Evolutionary conservation across 2,113 vertebrate species (phyloP), one percentile per base, ranked within the genome.

Genomic region (Hylia prasina): DNA sequence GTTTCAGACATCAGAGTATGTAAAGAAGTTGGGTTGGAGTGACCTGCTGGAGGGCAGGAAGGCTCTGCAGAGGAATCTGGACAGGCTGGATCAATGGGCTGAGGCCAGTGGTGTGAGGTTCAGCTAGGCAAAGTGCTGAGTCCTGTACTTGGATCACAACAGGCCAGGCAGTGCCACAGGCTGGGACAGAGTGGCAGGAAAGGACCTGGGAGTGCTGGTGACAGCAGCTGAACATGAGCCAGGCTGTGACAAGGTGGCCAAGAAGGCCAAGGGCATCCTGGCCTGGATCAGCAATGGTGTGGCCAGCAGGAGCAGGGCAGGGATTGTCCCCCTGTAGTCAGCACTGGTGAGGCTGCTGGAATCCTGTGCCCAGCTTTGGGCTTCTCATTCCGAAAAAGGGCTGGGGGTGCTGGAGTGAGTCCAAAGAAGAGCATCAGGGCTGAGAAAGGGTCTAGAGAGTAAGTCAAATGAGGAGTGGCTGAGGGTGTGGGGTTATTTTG

Each of bases 331-430:
- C 11, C 15, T 65, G 12, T 23, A 0, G 44, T 81, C 2, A 3
- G 37, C 37, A 51, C 37, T 51, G 28, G 1, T 28, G 51, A 73
- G 37, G 22, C 12, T 0, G 0, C 31, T 66, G 0, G 0, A 50
- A 1, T 58, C 0, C 19, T 51, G 33, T 39, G 33, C 10, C 28
- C 33, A 73, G 13, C 8, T 58, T 18, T 58, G 48, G 37, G 50
- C 12, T 10, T 19, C 19, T 39, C 19, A 51, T 15, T 39, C 17
- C 20, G 51, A 20, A 28, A 58, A 66, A n/a, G 25, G 21, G 9
- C 28, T 6, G 24, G 23, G 39, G 11, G 4, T 39, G 44, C 20
- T 45, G 39, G 13, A 66, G 10, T 11, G 37, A 39, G 44, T 58
- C 17, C 25, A 31, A 35, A 63, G 42, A 71, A 71, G 17, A 31